Evolutionary conservation across 2,113 vertebrate genomes (phyloP).

Genomic region (Notarius quadriscutis): DNA sequence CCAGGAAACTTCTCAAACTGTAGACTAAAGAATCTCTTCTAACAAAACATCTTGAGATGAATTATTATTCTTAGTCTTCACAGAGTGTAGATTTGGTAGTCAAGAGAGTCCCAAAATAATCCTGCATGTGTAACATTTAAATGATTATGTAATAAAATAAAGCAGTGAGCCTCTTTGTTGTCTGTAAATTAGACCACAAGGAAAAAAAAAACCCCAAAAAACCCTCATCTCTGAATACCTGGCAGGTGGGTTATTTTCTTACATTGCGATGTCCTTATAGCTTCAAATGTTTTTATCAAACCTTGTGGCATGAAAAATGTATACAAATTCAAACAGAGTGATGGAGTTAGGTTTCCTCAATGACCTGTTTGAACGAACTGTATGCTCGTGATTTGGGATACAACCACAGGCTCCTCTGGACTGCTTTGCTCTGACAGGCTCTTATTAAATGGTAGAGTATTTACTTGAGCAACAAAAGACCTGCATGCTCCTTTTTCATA

Average conservation of each 20-base stretch:
- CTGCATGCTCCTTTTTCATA: slow-evolving; percentile 17
- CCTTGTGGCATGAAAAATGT: neutral
- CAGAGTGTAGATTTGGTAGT: too few species aligned
- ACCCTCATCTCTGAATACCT: neutral
- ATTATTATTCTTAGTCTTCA: neutral
- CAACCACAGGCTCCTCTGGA: slow-evolving; percentile 1
- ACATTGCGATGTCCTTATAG: neutral
- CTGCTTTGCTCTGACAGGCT: slow-evolving; percentile 14
- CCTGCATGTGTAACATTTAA: neutral
- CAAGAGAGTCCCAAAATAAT: neutral
- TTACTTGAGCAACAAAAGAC: slow-evolving; percentile 29
- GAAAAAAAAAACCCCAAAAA: neutral
- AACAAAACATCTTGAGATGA: neutral
- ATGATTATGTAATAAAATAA: neutral
- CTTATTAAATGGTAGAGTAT: slow-evolving; percentile 25
- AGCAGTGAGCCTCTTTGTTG: neutral
- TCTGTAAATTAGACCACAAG: neutral
- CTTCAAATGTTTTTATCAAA: neutral
- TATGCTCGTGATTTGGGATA: neutral
- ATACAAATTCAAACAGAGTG: neutral
- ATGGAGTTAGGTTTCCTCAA: too few species aligned
- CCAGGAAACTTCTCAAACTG: neutral
- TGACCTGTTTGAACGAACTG: neutral
- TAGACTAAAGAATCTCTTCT: neutral
- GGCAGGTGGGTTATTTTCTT: neutral